Conservation (phyloP, 2,888 invertebrate genomes). For the Macrosoma leucophasiata region DNA sequence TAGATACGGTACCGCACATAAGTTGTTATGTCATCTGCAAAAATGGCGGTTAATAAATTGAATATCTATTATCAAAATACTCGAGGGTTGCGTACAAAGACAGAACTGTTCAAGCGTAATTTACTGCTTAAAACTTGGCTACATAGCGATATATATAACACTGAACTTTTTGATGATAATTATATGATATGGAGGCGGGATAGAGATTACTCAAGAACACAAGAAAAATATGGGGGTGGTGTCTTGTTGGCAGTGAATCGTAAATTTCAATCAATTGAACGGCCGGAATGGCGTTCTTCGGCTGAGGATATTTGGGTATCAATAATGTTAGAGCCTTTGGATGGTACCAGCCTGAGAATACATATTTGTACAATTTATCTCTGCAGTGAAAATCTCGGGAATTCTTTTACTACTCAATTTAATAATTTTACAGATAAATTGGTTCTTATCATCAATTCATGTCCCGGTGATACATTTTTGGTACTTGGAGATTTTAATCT, state of each 20-base stretch:
- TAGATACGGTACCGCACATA: too few species aligned
- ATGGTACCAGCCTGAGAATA: constrained; percentile 1
- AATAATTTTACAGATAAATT: constrained; percentile 7
- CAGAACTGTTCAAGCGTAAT: constrained; percentile 14
- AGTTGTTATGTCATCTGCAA: too few species aligned
- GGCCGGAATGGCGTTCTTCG: constrained; percentile 6
- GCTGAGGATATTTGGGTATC: constrained; percentile 13
- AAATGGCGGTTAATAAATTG: neutral
- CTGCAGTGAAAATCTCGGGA: constrained; percentile 4
- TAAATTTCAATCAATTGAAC: neutral
- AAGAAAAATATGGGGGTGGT: neutral
- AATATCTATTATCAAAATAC: constrained; percentile 14
- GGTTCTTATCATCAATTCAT: constrained; percentile 1
- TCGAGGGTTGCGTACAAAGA: constrained; percentile 16
- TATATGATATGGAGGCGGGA: constrained; percentile 1
- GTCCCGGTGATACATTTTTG: constrained; percentile 7
- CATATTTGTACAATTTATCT: constrained; percentile 11
- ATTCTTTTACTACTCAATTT: constrained; percentile 9
- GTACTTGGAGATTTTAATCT: too few species aligned
- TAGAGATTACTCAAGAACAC: neutral
- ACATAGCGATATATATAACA: neutral
- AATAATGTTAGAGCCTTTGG: neutral
- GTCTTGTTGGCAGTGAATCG: constrained; percentile 3
- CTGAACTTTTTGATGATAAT: constrained; percentile 4
- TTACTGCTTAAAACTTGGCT: constrained; percentile 2